phyloP scores from a whole-genome alignment of 2,888 invertebrate genomes.

The Azorinus chamasolen region DNA sequence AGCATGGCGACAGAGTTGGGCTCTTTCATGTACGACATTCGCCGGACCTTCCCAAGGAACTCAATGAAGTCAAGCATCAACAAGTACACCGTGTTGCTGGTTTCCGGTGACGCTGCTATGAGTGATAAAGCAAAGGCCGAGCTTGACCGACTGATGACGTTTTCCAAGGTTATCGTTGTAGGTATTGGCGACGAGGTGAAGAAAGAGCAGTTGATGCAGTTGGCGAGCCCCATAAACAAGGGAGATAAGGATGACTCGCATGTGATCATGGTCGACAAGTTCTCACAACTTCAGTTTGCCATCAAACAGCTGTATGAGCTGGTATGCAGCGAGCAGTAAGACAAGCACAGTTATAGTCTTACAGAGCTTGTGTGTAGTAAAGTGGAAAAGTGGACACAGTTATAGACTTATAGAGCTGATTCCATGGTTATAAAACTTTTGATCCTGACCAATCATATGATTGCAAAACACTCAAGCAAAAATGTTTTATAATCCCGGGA shows the following conservation, averaged over 20 bases:
- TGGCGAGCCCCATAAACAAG: constrained; percentile 14
- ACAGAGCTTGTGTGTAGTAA: no score
- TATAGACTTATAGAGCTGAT: no score
- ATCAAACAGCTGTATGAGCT: no score
- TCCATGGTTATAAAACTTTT: no score
- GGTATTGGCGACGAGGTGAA: not conserved
- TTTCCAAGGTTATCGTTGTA: constrained; percentile 1
- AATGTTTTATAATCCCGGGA: no score
- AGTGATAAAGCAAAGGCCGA: not conserved
- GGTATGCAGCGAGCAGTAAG: no score
- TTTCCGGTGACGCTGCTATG: constrained; percentile 14
- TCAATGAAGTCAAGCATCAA: not conserved
- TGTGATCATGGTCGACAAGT: constrained; percentile 1
- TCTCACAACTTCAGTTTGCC: not conserved
- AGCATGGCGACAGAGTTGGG: constrained; percentile 4
- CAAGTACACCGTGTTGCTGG: constrained; percentile 10
- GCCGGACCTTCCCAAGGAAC: not conserved
- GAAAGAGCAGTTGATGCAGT: not conserved
- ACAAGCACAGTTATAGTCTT: no score
- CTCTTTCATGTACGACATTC: constrained; percentile 7
- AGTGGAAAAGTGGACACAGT: no score
- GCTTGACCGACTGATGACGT: not conserved
- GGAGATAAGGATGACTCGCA: constrained; percentile 6
- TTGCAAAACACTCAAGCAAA: no score
- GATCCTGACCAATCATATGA: no score